These are phyloP conservation scores for Speoplatyrhinus poulsoni DNA, from an alignment of 2,113 vertebrate genomes.

Conservation along the genomic window DNA sequence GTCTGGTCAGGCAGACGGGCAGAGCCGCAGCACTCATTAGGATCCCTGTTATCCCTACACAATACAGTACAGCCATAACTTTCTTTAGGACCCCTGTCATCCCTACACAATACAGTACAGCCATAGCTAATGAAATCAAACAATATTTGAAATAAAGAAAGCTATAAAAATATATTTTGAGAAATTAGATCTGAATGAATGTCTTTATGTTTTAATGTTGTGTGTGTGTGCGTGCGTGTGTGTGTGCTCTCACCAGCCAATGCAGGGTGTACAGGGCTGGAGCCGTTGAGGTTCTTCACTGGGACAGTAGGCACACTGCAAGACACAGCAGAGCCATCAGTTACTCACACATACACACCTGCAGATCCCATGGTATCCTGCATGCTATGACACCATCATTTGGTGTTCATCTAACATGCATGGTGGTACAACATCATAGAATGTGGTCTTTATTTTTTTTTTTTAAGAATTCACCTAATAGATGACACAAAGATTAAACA, in stretches of 20 bases:
- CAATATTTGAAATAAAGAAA: too few species aligned
- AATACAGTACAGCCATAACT: constrained; percentile 78
- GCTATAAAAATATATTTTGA: too few species aligned
- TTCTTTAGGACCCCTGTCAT: too few species aligned
- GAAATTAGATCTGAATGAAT: not conserved
- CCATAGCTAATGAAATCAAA: not conserved
- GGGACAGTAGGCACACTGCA: constrained; percentile 89
- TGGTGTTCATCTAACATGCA: too few species aligned
- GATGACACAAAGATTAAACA: too few species aligned
- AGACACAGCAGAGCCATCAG: constrained; percentile 18
- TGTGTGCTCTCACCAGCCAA: constrained; percentile 81
- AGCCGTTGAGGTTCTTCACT: constrained; percentile 92
- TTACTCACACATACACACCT: constrained; percentile 3
- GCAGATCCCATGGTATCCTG: too few species aligned
- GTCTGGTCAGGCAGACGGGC: constrained; percentile 91
- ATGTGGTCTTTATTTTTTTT: too few species aligned
- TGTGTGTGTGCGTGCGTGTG: not conserved
- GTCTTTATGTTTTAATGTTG: not conserved
- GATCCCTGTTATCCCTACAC: constrained; percentile 87
- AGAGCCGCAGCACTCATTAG: constrained; percentile 92
- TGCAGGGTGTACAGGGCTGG: constrained; percentile 89
- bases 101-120: not conserved
- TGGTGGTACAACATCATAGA: too few species aligned
- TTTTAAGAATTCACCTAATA: too few species aligned
- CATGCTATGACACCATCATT: too few species aligned